These are phyloP conservation scores for Orchesella flavescens DNA, from an alignment of 2,888 invertebrate species.

Conservation along the genomic window DNA sequence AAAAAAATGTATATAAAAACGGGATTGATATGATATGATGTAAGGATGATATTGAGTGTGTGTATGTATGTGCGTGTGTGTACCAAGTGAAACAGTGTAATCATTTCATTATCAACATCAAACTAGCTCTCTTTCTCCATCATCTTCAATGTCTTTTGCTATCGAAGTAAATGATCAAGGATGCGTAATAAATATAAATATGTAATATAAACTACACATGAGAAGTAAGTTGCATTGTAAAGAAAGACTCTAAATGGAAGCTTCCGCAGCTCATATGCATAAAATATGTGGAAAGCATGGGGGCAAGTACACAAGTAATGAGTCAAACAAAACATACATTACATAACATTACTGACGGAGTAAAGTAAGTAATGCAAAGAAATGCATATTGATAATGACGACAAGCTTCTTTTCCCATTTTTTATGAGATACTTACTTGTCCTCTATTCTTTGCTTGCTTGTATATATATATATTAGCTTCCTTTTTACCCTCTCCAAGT, in stretches of 20 bases:
- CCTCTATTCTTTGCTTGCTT: too few species aligned
- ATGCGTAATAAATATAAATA: slow-evolving; percentile 28
- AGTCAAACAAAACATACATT: too few species aligned
- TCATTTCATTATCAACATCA: slow-evolving; percentile 1
- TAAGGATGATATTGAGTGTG: not conserved
- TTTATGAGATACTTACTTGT: too few species aligned
- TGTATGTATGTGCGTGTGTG: slow-evolving; percentile 20
- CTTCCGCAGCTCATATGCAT: slow-evolving; percentile 1
- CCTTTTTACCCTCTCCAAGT: too few species aligned
- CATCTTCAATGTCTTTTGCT: not conserved
- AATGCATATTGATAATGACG: too few species aligned
- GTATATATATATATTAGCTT: too few species aligned
- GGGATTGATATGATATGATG: slow-evolving; percentile 40
- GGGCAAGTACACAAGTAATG: too few species aligned
- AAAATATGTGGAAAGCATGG: not conserved
- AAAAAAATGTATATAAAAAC: slow-evolving; percentile 31
- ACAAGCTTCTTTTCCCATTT: too few species aligned
- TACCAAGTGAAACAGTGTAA: not conserved
- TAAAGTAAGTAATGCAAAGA: too few species aligned
- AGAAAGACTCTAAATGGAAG: not conserved
- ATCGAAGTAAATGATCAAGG: slow-evolving; percentile 36
- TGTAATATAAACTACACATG: not conserved
- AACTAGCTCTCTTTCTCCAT: too few species aligned
- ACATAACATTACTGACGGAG: too few species aligned
- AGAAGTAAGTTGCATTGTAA: not conserved